Percentiles rank a stretch among this genome's conserved stretches.
These are phyloP conservation scores for Daktulosphaira vitifoliae DNA, from an alignment of 1,140 invertebrate genomes.

Conservation along the genomic window DNA sequence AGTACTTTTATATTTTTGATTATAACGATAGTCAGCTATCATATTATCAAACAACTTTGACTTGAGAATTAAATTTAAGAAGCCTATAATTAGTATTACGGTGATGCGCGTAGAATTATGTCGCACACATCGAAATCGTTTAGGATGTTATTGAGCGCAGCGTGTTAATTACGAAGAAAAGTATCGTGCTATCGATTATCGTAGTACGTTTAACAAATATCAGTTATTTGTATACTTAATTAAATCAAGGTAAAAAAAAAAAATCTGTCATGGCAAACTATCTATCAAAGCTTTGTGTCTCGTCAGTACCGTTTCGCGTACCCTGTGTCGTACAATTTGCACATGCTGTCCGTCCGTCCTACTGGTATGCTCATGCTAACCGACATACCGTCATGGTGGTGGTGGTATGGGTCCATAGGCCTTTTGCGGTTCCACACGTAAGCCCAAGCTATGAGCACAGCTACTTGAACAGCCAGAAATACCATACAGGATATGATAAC, in stretches of 20 bases:
- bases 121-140: not conserved
- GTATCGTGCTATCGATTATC: no score
- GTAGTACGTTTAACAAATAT: slow-evolving; percentile 8
- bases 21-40: no score
- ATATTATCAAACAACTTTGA: no score
- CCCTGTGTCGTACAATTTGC: slow-evolving; percentile 76
- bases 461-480: slow-evolving; percentile 71
- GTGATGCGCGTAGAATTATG: no score
- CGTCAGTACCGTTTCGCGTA: slow-evolving; percentile 72
- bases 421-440: slow-evolving; percentile 64
- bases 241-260: slow-evolving; percentile 26
- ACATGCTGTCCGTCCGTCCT: slow-evolving; percentile 62
- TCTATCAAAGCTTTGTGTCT: not conserved
- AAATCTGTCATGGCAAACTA: slow-evolving; percentile 27
- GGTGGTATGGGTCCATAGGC: not conserved
- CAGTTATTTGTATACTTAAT: not conserved
- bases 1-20: no score
- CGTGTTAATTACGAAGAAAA: not conserved
- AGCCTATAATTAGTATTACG: no score
- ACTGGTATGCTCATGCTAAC: slow-evolving; percentile 42
- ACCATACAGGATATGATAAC: slow-evolving; percentile 70
- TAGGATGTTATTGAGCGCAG: slow-evolving; percentile 16
- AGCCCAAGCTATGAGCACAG: slow-evolving; percentile 71
- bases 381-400: slow-evolving; percentile 38
- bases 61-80: no score